Evolutionary conservation across 1,140 invertebrate genomes (phyloP), one percentile per base, ranked within the genome.

Genomic region (Oppia nitens): DNA sequence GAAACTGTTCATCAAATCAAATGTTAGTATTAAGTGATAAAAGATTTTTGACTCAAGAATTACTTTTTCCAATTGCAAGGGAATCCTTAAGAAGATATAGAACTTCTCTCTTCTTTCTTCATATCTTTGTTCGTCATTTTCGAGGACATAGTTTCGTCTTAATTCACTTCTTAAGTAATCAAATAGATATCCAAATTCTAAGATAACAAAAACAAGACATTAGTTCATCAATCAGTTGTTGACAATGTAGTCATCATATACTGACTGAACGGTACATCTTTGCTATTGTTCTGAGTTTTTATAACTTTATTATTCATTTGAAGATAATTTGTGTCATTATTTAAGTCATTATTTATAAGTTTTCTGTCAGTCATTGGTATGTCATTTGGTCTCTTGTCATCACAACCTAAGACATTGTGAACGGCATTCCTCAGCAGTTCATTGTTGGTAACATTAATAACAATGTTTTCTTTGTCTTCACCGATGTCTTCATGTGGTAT

Each of bases 31-130:
- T 27, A 12, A 29, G 20, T 48, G 1, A 53, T 25, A 25, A 29
- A 53, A 20, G 1, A 50, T 4, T 50, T 3, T 23, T 27, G n/a
- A n/a, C n/a, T n/a, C n/a, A 27, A 50, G 27, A 3, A 25, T 54
- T 63, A 75, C 74, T 64, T 73, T 75, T 68, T 79, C 78, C 45
- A 80, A 74, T 73, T 97, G 91, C 66, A 81, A 77, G 0, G 94
- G 95, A 67, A 98, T 96, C 75, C 85, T 87, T 73, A 98, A 84
- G 72, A 98, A 98, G 0, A 88, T 90, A 70, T 97, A 97, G 48
- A 98, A 87, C 75, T 97, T 93, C 68, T 96, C 85, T 63, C 94
- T 73, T 63, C 91, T 79, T 25, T 91, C 89, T 29, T 84, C 85
- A 74, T 91, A 98, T 58, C 87, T 78, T 68, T 90, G 88, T 69